Evolutionary conservation across 2,888 invertebrate genomes (phyloP).

Genomic region (Aproaerema taeniolella): DNA sequence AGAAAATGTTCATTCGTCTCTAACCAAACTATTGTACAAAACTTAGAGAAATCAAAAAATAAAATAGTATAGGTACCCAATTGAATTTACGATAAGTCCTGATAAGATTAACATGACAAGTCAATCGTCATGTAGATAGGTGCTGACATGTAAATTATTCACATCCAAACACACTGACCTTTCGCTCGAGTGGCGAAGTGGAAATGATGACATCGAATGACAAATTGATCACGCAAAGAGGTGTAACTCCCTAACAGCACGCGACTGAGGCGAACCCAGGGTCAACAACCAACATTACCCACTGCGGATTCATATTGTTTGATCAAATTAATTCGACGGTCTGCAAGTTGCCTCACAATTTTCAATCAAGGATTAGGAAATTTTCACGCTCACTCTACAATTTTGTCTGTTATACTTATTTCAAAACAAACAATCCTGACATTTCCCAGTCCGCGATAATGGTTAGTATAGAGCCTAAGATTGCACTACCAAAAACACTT

Average conservation of each 20-base stretch:
- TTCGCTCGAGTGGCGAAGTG: slow-evolving; percentile 6
- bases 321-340: no score
- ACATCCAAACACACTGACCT: slow-evolving; percentile 10
- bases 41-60: no score
- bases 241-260: slow-evolving; percentile 3
- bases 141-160: slow-evolving; percentile 9
- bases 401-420: slow-evolving; percentile 9
- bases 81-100: no score
- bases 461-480: slow-evolving; percentile 5
- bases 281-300: slow-evolving; percentile 4
- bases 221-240: slow-evolving; percentile 12
- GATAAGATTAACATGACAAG: no score
- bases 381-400: slow-evolving; percentile 1
- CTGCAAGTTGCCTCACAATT: no score
- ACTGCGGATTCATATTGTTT: not conserved
- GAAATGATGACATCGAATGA: slow-evolving; percentile 11
- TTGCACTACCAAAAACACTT: slow-evolving; percentile 9
- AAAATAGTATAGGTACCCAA: no score
- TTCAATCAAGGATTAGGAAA: no score
- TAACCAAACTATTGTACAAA: no score
- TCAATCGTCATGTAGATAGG: no score
- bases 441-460: slow-evolving; percentile 9
- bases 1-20: no score
- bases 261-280: slow-evolving; percentile 1
- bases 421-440: slow-evolving; percentile 13